Base-by-base conservation (phyloP, 2,113 vertebrate genomes). In the Oncorhynchus clarkii region DNA sequence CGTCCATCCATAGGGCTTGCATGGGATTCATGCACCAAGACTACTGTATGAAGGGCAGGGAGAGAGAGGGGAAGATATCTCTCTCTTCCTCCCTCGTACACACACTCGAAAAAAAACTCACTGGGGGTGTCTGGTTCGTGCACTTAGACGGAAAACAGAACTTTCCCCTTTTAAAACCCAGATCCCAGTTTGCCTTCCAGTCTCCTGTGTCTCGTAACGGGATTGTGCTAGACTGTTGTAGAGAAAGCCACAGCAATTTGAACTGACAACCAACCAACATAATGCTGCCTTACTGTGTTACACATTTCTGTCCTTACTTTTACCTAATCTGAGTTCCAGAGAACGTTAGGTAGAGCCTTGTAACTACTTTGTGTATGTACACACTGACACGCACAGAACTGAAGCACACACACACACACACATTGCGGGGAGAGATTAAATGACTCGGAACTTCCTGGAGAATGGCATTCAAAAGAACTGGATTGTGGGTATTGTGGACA, bases 211-310 rank as follows among this genome's bases (percentile, higher is more conserved):
- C 45, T 68, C 26, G 16, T 34, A 39, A 16, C 11, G 9, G 34
- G 14, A 64, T n/a, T 29, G 8, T 76, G 62, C 34, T 12, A 27
- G 67, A 65, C 14, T 18, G 57, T 77, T 77, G n/a, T 34, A 13
- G 39, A 3, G 59, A 26, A 79, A 77, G 67, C 79, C 80, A 80
- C 83, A 29, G 60, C 74, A 24, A 71, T 26, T 4, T 77, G 82
- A 86, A 83, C 70, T 78, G 62, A 76, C 73, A 77, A 66, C 71
- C 70, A 4, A 62, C 77, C 0, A 67, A 89, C 71, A 71, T 83
- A 94, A 95, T 95, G 95, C 96, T 97, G 96, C 97, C 96, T 99
- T 98, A 98, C 95, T 93, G 81, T 89, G 88, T 94, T 88, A 73
- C 69, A 72, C 80, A 85, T 87, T 77, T 78, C 78, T 75, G 86